Evolutionary conservation across 2,113 vertebrate genomes (phyloP).

Genomic region (Bos indicus): DNA sequence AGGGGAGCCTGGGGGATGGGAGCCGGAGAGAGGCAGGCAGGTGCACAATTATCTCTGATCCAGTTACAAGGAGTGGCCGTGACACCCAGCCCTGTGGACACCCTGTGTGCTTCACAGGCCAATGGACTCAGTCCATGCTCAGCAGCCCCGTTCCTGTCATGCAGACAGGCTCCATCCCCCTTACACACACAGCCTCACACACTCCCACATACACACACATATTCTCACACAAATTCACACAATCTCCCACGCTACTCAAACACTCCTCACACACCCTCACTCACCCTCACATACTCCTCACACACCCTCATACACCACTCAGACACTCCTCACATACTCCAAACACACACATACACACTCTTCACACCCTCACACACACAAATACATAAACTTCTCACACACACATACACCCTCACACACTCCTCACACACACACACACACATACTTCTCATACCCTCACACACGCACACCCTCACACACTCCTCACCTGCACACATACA

Average conservation of each 20-base stretch:
- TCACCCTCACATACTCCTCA: not conserved
- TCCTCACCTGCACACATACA: no score
- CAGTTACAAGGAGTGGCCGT: not conserved
- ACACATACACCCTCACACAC: no score
- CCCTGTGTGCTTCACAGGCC: not conserved
- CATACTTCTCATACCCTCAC: no score
- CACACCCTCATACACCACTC: not conserved
- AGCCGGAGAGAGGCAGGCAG: not conserved
- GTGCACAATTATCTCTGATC: not conserved
- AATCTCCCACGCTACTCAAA: not conserved
- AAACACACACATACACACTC: no score
- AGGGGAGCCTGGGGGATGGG: not conserved
- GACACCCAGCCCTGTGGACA: not conserved
- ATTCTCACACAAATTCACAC: not conserved
- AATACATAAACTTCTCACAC: no score
- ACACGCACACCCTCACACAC: not conserved
- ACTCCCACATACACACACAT: not conserved
- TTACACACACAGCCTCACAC: not conserved
- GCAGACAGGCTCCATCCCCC: not conserved
- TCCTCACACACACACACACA: no score
- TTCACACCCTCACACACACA: no score
- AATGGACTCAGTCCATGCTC: not conserved
- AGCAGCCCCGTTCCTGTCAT: not conserved
- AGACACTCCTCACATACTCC: no score
- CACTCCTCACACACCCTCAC: not conserved